These are phyloP conservation scores for Zapornia atra DNA, from an alignment of 2,113 vertebrate species.

Conservation along the genomic window DNA sequence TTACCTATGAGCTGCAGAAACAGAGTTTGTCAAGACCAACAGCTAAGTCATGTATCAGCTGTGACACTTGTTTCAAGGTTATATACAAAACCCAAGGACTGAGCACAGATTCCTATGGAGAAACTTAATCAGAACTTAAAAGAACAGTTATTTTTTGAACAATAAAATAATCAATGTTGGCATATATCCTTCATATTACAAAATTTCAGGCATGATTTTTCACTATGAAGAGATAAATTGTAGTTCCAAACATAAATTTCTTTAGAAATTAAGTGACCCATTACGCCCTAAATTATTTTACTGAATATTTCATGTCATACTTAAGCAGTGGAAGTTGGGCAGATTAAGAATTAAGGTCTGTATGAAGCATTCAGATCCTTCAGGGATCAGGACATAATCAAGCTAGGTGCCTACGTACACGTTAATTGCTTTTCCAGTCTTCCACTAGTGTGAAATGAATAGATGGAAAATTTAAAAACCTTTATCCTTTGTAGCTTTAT, in stretches of 20 bases:
- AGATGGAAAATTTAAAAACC: constrained; percentile 50
- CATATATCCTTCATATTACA: background rate
- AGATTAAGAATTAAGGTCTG: background rate
- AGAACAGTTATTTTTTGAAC: background rate
- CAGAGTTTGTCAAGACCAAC: background rate
- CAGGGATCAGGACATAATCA: background rate
- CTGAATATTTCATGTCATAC: background rate
- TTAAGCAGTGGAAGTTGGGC: background rate
- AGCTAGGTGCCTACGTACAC: background rate
- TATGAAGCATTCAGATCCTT: background rate
- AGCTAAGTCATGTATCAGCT: background rate
- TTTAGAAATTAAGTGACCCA: background rate
- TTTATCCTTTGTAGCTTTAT: constrained; percentile 17
- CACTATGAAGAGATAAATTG: background rate
- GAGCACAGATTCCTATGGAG: background rate
- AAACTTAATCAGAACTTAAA: background rate
- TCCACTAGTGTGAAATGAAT: constrained; percentile 6
- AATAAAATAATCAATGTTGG: background rate
- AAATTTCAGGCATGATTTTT: background rate
- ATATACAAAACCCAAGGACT: background rate
- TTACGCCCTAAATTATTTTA: background rate
- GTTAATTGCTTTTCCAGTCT: constrained; percentile 49
- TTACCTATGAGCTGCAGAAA: background rate
- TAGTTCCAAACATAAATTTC: background rate
- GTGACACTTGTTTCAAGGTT: background rate